phyloP scores from a whole-genome alignment of 2,797 vertebrate genomes.

The Labeo calbasu region DNA sequence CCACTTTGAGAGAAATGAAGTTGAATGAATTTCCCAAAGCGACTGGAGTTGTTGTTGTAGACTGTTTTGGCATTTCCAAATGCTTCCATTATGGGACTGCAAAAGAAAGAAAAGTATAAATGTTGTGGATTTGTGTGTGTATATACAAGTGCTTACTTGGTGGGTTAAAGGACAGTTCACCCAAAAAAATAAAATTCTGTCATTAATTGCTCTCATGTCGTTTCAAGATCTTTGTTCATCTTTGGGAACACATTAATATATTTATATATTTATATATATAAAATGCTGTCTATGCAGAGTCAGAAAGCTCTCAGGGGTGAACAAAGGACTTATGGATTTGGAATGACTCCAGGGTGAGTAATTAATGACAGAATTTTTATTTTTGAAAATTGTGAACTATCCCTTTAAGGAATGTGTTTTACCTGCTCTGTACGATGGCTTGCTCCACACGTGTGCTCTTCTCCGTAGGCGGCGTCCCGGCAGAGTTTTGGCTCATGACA shows the following conservation, averaged over 20 bases:
- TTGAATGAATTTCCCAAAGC: conserved; percentile 95
- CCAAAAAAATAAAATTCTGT: too few relatives aligned
- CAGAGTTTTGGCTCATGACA: conserved; percentile 90
- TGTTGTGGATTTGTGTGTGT: background rate
- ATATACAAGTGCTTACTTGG: background rate
- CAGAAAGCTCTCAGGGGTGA: too few relatives aligned
- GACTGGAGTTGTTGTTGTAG: conserved; percentile 97
- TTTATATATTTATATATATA: too few relatives aligned
- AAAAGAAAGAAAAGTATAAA: conserved; percentile 32
- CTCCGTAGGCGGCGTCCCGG: conserved; percentile 76
- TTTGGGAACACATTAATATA: too few relatives aligned
- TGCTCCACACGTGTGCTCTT: conserved; percentile 86
- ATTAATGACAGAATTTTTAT: too few relatives aligned
- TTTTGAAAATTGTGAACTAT: too few relatives aligned
- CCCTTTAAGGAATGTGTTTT: background rate
- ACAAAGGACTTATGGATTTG: too few relatives aligned
- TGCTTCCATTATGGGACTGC: conserved; percentile 91
- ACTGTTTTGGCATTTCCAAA: conserved; percentile 95
- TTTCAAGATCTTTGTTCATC: too few relatives aligned
- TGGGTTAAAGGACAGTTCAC: too few relatives aligned
- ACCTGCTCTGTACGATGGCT: conserved; percentile 95
- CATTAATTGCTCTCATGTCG: too few relatives aligned
- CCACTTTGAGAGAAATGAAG: conserved; percentile 91
- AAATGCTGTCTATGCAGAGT: too few relatives aligned
- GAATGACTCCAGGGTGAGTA: too few relatives aligned